Conservation (phyloP, 2,113 vertebrate species). For the Pandion haliaetus region DNA sequence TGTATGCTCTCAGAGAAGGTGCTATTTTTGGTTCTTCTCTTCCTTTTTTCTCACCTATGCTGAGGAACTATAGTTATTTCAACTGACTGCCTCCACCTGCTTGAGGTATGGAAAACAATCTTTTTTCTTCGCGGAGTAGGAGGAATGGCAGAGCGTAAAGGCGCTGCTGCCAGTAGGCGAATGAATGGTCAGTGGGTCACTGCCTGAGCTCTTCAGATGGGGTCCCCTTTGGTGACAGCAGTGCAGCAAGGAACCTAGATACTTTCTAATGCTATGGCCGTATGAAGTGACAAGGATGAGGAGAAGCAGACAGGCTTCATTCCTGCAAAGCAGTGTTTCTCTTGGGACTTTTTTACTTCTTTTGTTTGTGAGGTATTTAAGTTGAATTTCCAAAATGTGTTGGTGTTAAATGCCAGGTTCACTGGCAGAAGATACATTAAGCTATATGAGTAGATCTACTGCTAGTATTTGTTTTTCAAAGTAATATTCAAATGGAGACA, state of each 20-base stretch:
- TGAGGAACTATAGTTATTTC: neutral
- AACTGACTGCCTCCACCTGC: neutral
- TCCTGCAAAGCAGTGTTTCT: neutral
- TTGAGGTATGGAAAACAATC: neutral
- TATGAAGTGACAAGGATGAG: neutral
- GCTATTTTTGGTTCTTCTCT: slow-evolving; percentile 18
- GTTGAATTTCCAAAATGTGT: neutral
- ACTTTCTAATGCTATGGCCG: neutral
- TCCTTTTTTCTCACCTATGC: neutral
- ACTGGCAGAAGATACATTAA: neutral
- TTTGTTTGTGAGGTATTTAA: neutral
- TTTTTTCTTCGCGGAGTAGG: neutral
- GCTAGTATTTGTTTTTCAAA: neutral
- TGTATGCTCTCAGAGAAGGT: neutral
- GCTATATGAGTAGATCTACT: neutral
- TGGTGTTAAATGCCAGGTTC: neutral
- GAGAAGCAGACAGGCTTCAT: neutral
- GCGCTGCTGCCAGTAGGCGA: neutral
- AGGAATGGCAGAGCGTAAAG: neutral
- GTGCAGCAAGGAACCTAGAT: neutral
- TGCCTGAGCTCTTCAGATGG: neutral
- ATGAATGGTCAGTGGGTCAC: neutral
- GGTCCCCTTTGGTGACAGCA: neutral
- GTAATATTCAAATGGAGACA: neutral
- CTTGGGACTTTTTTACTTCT: neutral